phyloP scores from a whole-genome alignment of 2,797 vertebrate genomes.

The Catharus ustulatus region DNA sequence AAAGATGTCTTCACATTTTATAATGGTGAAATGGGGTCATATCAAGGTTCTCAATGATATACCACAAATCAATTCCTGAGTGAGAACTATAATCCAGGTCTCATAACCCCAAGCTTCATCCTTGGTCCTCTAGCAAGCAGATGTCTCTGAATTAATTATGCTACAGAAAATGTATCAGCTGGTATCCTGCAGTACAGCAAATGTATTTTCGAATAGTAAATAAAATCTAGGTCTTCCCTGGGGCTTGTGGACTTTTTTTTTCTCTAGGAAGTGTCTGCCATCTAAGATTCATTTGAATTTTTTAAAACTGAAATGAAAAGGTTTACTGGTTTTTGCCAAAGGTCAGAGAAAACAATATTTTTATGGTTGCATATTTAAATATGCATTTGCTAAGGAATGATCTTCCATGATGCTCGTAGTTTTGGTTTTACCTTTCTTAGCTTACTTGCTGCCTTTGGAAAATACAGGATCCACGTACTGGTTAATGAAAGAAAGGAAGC shows the following conservation, averaged over 20 bases:
- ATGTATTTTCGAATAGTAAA: neutral
- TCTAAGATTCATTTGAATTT: neutral
- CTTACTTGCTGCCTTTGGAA: neutral
- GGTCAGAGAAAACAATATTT: neutral
- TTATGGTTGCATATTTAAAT: neutral
- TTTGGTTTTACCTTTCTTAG: neutral
- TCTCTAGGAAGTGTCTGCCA: neutral
- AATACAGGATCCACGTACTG: neutral
- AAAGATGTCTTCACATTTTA: neutral
- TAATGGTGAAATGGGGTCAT: neutral
- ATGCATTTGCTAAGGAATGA: neutral
- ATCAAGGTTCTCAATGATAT: neutral
- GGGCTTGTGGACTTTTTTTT: neutral
- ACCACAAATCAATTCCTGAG: neutral
- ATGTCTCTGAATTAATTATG: slow-evolving; percentile 23
- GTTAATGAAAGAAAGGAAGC: neutral
- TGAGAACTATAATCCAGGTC: neutral
- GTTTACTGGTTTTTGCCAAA: neutral
- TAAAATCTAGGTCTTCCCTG: neutral
- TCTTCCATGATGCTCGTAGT: neutral
- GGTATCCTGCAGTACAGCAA: neutral
- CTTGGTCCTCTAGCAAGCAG: neutral
- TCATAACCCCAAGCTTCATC: neutral
- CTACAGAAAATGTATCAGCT: neutral
- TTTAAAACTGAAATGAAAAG: neutral